These are phyloP conservation scores for Cerastis leucographa DNA, from an alignment of 2,888 invertebrate genomes.

Conservation along the genomic window DNA sequence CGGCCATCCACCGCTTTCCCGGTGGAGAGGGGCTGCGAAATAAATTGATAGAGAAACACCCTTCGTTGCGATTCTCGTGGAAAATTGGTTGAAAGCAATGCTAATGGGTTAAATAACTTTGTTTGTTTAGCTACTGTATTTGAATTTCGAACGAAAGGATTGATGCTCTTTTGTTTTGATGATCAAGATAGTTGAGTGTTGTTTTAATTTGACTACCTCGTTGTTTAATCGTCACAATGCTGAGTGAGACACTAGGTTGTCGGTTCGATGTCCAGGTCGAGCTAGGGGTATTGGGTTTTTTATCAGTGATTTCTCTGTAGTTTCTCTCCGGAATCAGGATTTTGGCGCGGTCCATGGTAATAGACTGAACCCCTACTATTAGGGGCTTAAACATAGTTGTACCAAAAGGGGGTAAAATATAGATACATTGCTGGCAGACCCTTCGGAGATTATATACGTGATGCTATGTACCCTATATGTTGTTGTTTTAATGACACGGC, in stretches of 20 bases:
- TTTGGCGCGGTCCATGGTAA: background rate
- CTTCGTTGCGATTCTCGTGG: slow-evolving; percentile 4
- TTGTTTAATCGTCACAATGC: background rate
- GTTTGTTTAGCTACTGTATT: slow-evolving; percentile 9
- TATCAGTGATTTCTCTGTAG: background rate
- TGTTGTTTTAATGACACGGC: background rate
- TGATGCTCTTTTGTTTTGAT: slow-evolving; percentile 17
- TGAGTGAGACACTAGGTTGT: background rate
- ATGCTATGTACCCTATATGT: background rate
- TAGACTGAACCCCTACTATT: background rate
- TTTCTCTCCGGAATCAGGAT: background rate
- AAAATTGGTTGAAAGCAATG: slow-evolving; percentile 33
- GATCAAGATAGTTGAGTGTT: background rate
- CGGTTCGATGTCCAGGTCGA: background rate
- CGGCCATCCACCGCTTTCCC: slow-evolving; percentile 42
- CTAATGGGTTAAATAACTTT: slow-evolving; percentile 26
- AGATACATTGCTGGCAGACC: background rate
- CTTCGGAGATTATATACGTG: background rate
- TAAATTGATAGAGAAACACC: slow-evolving; percentile 42
- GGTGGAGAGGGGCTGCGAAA: slow-evolving; percentile 20
- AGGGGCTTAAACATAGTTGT: background rate
- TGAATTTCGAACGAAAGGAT: background rate
- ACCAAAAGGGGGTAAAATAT: background rate
- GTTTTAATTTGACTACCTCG: background rate
- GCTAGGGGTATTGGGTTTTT: background rate